These are phyloP conservation scores for Acromyrmex charruanus DNA, from an alignment of 1,140 invertebrate species.

Conservation along the genomic window DNA sequence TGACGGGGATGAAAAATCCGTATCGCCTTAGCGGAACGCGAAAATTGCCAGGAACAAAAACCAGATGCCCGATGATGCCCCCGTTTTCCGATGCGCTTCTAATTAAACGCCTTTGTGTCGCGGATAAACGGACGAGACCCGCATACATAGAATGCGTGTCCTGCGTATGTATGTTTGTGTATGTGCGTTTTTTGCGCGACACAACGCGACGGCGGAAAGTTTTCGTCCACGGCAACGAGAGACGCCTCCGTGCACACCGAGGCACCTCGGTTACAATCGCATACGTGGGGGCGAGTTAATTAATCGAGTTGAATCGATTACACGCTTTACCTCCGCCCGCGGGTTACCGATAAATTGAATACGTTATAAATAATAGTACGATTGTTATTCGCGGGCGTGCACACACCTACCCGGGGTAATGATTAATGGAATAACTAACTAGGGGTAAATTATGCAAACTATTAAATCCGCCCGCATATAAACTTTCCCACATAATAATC, in stretches of 20 bases:
- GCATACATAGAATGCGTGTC: background rate
- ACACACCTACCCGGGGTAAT: conserved; percentile 61
- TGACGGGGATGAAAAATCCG: conserved; percentile 62
- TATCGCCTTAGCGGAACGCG: conserved; percentile 55
- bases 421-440: conserved; percentile 77
- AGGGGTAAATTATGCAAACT: conserved; percentile 76
- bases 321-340: conserved; percentile 60
- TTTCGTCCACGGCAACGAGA: conserved; percentile 59
- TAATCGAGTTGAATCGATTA: conserved; percentile 73
- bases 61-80: conserved; percentile 47
- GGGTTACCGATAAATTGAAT: conserved; percentile 70
- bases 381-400: conserved; percentile 73
- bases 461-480: conserved; percentile 74
- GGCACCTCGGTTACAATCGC: conserved; percentile 38
- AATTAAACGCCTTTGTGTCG: conserved; percentile 60
- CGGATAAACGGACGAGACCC: conserved; percentile 23
- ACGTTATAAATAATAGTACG: conserved; percentile 73
- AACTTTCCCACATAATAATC: conserved; percentile 76
- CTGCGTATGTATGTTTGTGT: background rate
- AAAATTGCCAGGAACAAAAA: conserved; percentile 53
- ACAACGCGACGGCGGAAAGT: conserved; percentile 34
- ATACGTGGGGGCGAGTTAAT: conserved; percentile 66
- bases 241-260: conserved; percentile 41
- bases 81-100: conserved; percentile 63
- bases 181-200: conserved; percentile 29